Conservation (phyloP, 2,888 invertebrate species). For the Prostheceraeus crozeri region DNA sequence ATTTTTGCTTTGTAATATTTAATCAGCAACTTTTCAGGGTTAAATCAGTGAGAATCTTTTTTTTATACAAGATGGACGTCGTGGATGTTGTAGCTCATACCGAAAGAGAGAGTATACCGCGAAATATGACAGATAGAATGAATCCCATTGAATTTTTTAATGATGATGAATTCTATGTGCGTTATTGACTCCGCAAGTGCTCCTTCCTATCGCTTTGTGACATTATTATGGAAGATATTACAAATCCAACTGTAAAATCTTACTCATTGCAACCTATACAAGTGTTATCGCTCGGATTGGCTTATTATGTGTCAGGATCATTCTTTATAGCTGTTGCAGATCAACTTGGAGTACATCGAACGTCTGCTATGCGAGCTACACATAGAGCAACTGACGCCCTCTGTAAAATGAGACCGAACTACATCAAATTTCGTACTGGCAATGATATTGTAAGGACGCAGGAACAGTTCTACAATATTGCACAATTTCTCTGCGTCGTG, state of each 20-base stretch:
- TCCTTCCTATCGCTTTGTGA: constrained; percentile 21
- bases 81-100: too few species aligned
- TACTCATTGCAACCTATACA: constrained; percentile 24
- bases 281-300: constrained; percentile 17
- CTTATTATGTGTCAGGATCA: constrained; percentile 22
- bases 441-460: constrained; percentile 6
- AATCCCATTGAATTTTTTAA: too few species aligned
- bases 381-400: constrained; percentile 16
- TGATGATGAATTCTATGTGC: too few species aligned
- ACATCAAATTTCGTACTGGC: constrained; percentile 22
- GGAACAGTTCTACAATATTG: constrained; percentile 24
- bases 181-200: constrained; percentile 11
- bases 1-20: too few species aligned
- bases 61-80: too few species aligned
- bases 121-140: too few species aligned
- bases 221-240: constrained; percentile 11
- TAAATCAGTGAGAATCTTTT: too few species aligned
- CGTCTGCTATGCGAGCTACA: constrained; percentile 22
- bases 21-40: too few species aligned
- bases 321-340: constrained; percentile 6
- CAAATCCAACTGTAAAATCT: not conserved
- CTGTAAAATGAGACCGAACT: constrained; percentile 6
- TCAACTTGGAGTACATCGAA: constrained; percentile 11
- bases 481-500: constrained; percentile 19
- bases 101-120: too few species aligned